phyloP scores from a whole-genome alignment of 2,888 invertebrate genomes.

The Amiota minor region DNA sequence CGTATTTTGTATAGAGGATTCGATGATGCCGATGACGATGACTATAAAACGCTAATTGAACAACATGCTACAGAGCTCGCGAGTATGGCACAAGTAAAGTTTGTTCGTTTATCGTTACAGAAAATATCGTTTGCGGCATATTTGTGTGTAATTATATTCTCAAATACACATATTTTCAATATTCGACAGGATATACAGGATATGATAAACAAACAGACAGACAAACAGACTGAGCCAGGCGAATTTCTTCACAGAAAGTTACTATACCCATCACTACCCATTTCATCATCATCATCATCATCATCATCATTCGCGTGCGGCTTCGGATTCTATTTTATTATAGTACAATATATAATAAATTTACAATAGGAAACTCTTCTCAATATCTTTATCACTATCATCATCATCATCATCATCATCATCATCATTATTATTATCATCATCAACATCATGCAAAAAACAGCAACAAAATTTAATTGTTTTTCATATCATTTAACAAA shows the following conservation, averaged over 20 bases:
- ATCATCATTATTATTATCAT: too few relatives aligned
- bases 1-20: too few relatives aligned
- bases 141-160: slow-evolving; percentile 26
- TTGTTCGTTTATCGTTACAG: slow-evolving; percentile 3
- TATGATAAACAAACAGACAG: slow-evolving; percentile 12
- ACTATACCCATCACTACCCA: neutral
- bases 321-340: too few relatives aligned
- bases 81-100: neutral
- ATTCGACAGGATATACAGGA: neutral
- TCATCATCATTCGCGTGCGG: too few relatives aligned
- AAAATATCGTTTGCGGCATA: slow-evolving; percentile 28
- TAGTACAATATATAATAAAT: too few relatives aligned
- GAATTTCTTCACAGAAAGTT: slow-evolving; percentile 11
- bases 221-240: slow-evolving; percentile 27
- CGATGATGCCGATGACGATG: neutral
- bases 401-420: too few relatives aligned
- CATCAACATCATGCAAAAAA: too few relatives aligned
- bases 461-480: too few relatives aligned
- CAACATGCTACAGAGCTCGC: slow-evolving; percentile 51
- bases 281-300: neutral
- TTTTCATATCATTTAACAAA: too few relatives aligned
- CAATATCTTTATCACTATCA: too few relatives aligned
- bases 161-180: slow-evolving; percentile 37
- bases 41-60: slow-evolving; percentile 56
- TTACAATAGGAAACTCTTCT: too few relatives aligned